A percentile compares a stretch with the other conserved stretches of the same genome.
Evolutionary conservation across 2,113 vertebrate species (phyloP).

Genomic region (Rhea pennata): DNA sequence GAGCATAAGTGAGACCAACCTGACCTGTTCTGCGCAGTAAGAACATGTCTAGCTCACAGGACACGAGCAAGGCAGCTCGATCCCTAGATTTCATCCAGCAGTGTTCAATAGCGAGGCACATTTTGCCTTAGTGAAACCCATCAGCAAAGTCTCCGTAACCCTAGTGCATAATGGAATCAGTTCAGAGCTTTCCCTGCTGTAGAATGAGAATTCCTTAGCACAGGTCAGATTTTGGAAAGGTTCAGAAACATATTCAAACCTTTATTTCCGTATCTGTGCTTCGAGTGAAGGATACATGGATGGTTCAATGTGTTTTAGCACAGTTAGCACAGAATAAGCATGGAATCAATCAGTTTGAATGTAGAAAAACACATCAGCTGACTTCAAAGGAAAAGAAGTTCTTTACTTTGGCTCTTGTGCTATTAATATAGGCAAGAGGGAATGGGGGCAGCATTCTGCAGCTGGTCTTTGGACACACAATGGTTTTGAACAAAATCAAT

Average conservation of each 20-base stretch:
- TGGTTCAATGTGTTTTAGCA: background rate
- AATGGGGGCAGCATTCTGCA: background rate
- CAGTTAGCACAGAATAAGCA: background rate
- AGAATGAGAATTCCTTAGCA: background rate
- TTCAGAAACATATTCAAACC: background rate
- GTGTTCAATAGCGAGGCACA: accelerated
- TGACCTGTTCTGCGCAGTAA: background rate
- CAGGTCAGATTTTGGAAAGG: background rate
- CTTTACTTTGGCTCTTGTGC: background rate
- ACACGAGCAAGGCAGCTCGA: accelerated
- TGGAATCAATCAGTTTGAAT: background rate
- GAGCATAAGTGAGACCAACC: background rate
- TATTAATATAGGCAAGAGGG: background rate
- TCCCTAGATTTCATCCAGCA: background rate
- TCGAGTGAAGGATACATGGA: accelerated
- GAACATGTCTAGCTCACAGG: background rate
- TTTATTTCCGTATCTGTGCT: background rate
- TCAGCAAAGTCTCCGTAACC: background rate
- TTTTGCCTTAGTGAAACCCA: background rate
- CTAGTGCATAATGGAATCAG: accelerated
- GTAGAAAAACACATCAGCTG: background rate
- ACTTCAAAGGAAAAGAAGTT: background rate
- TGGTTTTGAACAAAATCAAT: background rate
- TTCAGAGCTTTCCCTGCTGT: background rate
- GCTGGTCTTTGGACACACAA: background rate